Evolutionary conservation across 1,140 invertebrate species (phyloP), one percentile per base, ranked within the genome.

Genomic region (Dendrolimus punctatus): DNA sequence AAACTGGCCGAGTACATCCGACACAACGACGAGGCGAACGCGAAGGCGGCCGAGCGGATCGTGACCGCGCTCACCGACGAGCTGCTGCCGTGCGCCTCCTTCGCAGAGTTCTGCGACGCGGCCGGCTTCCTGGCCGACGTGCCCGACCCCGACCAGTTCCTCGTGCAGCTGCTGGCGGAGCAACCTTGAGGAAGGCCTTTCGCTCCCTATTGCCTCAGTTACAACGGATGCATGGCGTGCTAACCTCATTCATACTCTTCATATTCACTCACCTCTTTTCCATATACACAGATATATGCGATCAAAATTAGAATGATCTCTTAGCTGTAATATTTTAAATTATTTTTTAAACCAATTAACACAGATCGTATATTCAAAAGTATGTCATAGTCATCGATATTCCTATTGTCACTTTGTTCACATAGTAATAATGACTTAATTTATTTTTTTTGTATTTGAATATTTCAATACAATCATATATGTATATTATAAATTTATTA

Each of bases 1-100:
- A 91, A 92, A 57, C 87, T 99, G 54, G 97, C 97, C 38, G 96
- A 98, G 73, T 98, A 95, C 75, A 96, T 99, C 68, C 91, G 98
- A 5, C 93, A 96, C 71, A 98, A 97, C 87, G 98, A 99, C 88
- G 95, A 96, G 80, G 88, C 90, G 7, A 89, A 98, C 75, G 87
- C 97, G 7, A 98, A 98, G 82, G 91, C 92, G 39, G 96, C 95
- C 9, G 96, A 98, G 76, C 91, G 91, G 54, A 90, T 97, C 44
- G 90, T 99, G 46, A 88, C 90, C 8, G 89, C 90, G 4, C 96
- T 98, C 67, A 94, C 95, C 60, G 94, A 97, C 64, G 96, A 99
- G 82, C 89, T 98, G 61, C 87, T 99, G 62, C 94, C 95, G 6
- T 96, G 96, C 86, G 90, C 95, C 61, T 95, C 95, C 6, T 95